Conservation (phyloP, 2,797 vertebrate genomes). For the Bucorvus abyssinicus region DNA sequence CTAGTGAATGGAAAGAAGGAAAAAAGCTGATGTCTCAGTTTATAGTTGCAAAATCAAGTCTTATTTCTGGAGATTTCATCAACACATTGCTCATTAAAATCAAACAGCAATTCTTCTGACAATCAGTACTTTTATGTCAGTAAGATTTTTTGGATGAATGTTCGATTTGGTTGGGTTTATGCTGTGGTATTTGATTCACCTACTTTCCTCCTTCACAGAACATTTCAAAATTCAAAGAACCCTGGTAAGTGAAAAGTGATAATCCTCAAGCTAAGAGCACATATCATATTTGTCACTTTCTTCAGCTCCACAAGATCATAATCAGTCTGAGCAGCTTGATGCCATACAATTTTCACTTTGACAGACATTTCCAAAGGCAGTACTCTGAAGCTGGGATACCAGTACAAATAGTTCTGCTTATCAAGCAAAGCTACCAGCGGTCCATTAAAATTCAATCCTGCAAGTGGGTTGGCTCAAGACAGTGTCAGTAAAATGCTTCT, state of each 20-base stretch:
- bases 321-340: neutral
- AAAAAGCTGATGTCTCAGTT: fast-evolving
- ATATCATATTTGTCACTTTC: neutral
- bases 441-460: neutral
- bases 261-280: neutral
- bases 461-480: neutral
- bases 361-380: neutral
- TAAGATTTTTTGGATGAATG: neutral
- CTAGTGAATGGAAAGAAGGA: neutral
- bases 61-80: neutral
- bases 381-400: neutral
- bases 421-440: neutral
- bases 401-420: neutral
- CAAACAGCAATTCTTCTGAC: neutral
- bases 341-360: neutral
- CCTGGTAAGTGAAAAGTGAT: fast-evolving
- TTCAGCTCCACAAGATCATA: neutral
- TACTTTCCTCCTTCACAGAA: neutral
- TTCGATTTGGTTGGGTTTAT: neutral
- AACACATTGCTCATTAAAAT: neutral
- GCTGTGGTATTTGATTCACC: neutral
- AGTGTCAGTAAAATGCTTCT: neutral
- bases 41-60: neutral
- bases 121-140: neutral
- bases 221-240: neutral